Evolutionary conservation across 2,113 vertebrate genomes (phyloP).

Genomic region (Cephalopholis sonnerati): DNA sequence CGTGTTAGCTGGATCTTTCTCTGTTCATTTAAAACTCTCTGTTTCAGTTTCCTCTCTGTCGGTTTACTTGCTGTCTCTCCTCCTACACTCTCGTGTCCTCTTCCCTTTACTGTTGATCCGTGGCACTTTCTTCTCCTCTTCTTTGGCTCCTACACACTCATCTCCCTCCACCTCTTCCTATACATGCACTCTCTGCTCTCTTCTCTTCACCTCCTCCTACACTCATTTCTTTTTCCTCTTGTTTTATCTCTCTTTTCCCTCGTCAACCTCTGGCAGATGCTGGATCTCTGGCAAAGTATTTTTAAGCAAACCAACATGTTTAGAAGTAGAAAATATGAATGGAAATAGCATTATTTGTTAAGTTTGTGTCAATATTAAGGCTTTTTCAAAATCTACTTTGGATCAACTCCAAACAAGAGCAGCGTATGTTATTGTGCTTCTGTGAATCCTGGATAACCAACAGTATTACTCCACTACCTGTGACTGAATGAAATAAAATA

Average conservation of each 20-base stretch:
- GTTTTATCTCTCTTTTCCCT: conserved; percentile 41
- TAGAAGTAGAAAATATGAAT: conserved; percentile 15
- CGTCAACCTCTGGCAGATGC: conserved; percentile 48
- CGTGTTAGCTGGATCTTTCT: conserved; percentile 11
- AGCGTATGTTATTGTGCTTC: background rate
- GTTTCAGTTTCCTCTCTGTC: background rate
- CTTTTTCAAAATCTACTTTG: background rate
- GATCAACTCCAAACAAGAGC: background rate
- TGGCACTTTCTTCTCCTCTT: background rate
- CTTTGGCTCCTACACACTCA: conserved; percentile 36
- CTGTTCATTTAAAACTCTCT: background rate
- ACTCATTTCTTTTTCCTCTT: conserved; percentile 13
- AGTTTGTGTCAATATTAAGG: background rate
- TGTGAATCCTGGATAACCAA: background rate
- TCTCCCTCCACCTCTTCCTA: conserved; percentile 53
- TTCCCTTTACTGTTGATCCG: background rate
- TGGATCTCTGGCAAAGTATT: conserved; percentile 37
- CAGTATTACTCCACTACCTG: background rate
- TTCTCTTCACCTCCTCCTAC: conserved; percentile 45
- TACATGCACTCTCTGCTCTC: conserved; percentile 30
- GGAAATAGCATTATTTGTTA: background rate
- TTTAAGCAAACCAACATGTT: background rate
- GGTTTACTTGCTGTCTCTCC: conserved; percentile 33
- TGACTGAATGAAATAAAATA: background rate
- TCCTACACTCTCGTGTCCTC: conserved; percentile 39